Evolutionary conservation across 2,113 vertebrate genomes (phyloP).

Genomic region (Sclerurus mexicanus): DNA sequence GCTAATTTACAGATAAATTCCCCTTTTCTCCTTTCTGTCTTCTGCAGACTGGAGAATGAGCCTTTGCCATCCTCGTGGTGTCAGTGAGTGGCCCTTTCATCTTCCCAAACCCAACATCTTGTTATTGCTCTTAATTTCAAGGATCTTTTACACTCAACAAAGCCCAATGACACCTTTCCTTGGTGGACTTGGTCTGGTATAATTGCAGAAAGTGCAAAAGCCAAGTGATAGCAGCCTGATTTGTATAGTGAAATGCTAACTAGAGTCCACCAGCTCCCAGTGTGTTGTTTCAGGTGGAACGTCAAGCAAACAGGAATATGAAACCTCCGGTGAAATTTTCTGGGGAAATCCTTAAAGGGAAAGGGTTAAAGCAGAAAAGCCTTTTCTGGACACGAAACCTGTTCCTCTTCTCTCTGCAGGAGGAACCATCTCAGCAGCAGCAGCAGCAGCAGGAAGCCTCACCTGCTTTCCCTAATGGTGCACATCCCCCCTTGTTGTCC

Average conservation of each 20-base stretch:
- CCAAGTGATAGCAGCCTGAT: fast-evolving
- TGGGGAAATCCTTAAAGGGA: neutral
- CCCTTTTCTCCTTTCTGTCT: neutral
- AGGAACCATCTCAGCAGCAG: slow-evolving; percentile 80
- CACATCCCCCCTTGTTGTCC: slow-evolving; percentile 80
- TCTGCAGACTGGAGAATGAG: neutral
- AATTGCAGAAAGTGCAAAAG: neutral
- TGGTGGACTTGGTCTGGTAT: neutral
- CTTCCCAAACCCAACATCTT: neutral
- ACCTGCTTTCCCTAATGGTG: slow-evolving; percentile 75
- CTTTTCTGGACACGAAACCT: neutral
- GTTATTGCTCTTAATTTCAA: neutral
- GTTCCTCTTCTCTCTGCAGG: slow-evolving; percentile 71
- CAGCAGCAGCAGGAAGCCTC: slow-evolving; percentile 78
- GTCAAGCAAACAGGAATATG: neutral
- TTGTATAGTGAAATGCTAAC: neutral
- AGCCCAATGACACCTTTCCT: neutral
- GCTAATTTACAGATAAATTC: neutral
- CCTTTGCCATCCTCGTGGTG: neutral
- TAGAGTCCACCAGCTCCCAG: neutral
- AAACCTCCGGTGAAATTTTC: neutral
- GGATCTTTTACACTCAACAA: neutral
- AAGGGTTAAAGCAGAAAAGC: neutral
- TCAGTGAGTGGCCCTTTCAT: neutral
- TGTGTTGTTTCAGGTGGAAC: neutral